Evolutionary conservation across 2,888 invertebrate species (phyloP).

Genomic region (Diaperis boleti): DNA sequence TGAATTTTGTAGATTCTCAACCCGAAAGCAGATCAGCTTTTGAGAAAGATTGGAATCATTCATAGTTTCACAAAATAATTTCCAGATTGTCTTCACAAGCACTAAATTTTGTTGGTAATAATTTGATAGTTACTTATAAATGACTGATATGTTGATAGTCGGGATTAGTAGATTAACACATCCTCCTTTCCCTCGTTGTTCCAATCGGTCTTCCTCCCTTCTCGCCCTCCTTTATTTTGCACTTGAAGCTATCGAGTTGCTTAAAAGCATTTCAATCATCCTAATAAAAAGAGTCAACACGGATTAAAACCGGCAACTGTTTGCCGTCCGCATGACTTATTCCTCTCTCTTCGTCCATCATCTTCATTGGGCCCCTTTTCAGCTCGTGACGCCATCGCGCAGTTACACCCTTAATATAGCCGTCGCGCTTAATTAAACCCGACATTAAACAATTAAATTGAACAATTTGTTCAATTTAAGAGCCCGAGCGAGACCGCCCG

Average conservation of each 20-base stretch:
- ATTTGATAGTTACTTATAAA: too few relatives aligned
- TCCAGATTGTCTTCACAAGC: too few relatives aligned
- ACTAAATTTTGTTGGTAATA: too few relatives aligned
- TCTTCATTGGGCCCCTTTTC: slow-evolving; percentile 16
- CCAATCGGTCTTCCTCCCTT: not conserved
- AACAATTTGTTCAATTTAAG: slow-evolving; percentile 40
- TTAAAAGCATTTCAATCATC: slow-evolving; percentile 40
- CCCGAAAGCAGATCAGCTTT: too few relatives aligned
- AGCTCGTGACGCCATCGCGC: slow-evolving; percentile 24
- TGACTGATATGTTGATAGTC: too few relatives aligned
- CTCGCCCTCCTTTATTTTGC: slow-evolving; percentile 35
- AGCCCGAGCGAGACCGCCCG: not conserved
- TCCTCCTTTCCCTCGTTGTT: not conserved
- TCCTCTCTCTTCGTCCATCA: slow-evolving; percentile 5
- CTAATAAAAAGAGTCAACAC: slow-evolving; percentile 39
- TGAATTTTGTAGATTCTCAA: too few relatives aligned
- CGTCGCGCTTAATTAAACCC: slow-evolving; percentile 34
- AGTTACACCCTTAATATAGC: slow-evolving; percentile 33
- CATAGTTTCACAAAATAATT: too few relatives aligned
- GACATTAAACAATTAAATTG: slow-evolving; percentile 39
- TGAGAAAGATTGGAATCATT: too few relatives aligned
- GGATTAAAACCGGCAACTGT: slow-evolving; percentile 23
- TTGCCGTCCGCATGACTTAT: slow-evolving; percentile 14
- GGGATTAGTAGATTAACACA: not conserved
- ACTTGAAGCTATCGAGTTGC: slow-evolving; percentile 39